Conservation (phyloP, 2,113 vertebrate genomes). For the Nibea albiflora region DNA sequence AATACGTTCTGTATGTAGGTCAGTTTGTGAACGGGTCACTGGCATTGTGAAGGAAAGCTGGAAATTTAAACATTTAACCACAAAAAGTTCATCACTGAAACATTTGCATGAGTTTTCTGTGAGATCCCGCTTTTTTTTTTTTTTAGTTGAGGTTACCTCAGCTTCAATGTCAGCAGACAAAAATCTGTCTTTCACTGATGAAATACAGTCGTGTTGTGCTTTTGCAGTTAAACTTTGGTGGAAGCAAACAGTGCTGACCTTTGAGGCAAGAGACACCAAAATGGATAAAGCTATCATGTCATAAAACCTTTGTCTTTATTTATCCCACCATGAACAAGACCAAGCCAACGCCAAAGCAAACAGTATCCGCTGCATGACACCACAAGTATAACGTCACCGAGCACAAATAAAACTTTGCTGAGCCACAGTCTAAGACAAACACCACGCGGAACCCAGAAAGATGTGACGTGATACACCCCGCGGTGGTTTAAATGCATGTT, state of each 20-base stretch:
- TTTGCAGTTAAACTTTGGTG: background rate
- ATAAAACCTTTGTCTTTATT: too few relatives aligned
- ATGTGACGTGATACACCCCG: too few relatives aligned
- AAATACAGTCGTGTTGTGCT: background rate
- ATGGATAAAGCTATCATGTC: background rate
- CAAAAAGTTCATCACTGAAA: conserved; percentile 42
- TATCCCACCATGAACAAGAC: too few relatives aligned
- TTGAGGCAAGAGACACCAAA: background rate
- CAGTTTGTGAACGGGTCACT: conserved; percentile 56
- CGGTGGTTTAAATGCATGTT: too few relatives aligned
- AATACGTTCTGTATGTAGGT: conserved; percentile 63
- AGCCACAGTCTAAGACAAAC: too few relatives aligned
- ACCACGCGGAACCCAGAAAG: too few relatives aligned
- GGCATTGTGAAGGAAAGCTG: conserved; percentile 35
- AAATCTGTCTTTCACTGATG: background rate
- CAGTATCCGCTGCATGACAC: background rate
- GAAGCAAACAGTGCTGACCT: background rate
- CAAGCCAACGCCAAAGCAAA: too few relatives aligned
- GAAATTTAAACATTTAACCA: conserved; percentile 38
- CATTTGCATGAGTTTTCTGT: conserved; percentile 40
- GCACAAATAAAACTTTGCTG: background rate
- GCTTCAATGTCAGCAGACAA: background rate
- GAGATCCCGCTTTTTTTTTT: background rate
- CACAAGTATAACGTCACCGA: background rate
- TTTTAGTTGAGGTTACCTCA: background rate